Percentiles rank a stretch among this genome's conserved stretches.
Conservation (phyloP, 1,140 invertebrate species). For the Micrasema longulum region DNA sequence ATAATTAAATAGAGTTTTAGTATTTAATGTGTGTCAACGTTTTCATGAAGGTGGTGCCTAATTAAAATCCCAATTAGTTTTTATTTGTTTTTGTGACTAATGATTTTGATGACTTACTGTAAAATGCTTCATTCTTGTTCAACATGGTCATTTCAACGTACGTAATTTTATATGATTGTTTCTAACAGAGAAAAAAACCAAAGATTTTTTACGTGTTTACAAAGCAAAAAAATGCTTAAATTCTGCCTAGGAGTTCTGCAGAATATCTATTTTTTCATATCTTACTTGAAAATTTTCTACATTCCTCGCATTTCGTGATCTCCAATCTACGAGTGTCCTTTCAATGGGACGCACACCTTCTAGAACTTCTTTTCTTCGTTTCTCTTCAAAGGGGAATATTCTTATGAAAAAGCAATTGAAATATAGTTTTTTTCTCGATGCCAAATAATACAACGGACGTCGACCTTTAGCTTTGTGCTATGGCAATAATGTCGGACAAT, state of each 20-base stretch:
- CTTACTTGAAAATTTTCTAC: slow-evolving; percentile 52
- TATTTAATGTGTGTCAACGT: too few relatives aligned
- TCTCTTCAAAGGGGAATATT: slow-evolving; percentile 44
- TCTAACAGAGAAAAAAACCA: too few relatives aligned
- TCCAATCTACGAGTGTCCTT: slow-evolving; percentile 53
- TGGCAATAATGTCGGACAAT: slow-evolving; percentile 25
- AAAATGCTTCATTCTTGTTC: too few relatives aligned
- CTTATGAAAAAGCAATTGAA: slow-evolving; percentile 49
- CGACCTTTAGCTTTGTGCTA: slow-evolving; percentile 32
- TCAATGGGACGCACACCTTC: slow-evolving; percentile 36
- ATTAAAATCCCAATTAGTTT: too few relatives aligned
- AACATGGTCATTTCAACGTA: too few relatives aligned
- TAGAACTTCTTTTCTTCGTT: slow-evolving; percentile 21
- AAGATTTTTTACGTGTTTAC: too few relatives aligned
- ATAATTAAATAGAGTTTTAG: too few relatives aligned
- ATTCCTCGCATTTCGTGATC: slow-evolving; percentile 53
- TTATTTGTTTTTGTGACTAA: too few relatives aligned
- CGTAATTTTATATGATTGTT: too few relatives aligned
- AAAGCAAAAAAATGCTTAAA: slow-evolving; percentile 17
- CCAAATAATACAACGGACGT: slow-evolving; percentile 46
- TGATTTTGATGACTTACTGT: too few relatives aligned
- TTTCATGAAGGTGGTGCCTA: too few relatives aligned
- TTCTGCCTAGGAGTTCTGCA: not conserved
- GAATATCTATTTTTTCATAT: slow-evolving; percentile 47
- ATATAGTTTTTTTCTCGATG: slow-evolving; percentile 53